A percentile compares a stretch with the other conserved stretches of the same genome.
These are phyloP conservation scores for Brachynemurus nebulosus DNA, from an alignment of 2,888 invertebrate genomes.

Conservation along the genomic window DNA sequence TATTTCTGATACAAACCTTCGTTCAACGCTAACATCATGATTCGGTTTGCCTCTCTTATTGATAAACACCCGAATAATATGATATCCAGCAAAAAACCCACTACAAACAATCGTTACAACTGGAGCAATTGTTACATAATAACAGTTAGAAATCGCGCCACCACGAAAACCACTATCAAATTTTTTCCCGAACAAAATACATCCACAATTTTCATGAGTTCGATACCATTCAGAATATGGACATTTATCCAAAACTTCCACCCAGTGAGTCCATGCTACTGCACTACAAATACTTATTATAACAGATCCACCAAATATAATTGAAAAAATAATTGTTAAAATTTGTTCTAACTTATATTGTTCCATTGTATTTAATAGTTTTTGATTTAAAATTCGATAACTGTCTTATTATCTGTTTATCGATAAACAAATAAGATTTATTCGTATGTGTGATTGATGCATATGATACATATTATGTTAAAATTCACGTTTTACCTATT, in stretches of 20 bases:
- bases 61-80: conserved; percentile 30
- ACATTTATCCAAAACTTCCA: conserved; percentile 41
- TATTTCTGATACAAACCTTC: conserved; percentile 35
- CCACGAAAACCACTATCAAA: conserved; percentile 29
- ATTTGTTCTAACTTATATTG: conserved; percentile 4
- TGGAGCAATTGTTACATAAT: conserved; percentile 26
- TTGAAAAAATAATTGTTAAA: background rate
- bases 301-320: background rate
- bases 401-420: too few species aligned
- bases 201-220: conserved; percentile 27
- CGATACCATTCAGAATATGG: conserved; percentile 22
- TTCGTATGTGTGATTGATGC: too few species aligned
- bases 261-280: conserved; percentile 45
- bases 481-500: too few species aligned
- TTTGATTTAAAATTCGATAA: too few species aligned
- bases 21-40: conserved; percentile 34
- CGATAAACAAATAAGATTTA: too few species aligned
- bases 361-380: too few species aligned
- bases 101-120: conserved; percentile 19
- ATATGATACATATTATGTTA: too few species aligned
- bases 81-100: conserved; percentile 1
- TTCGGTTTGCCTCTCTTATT: conserved; percentile 40
- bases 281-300: conserved; percentile 29
- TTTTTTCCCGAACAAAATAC: conserved; percentile 29
- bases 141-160: conserved; percentile 28